Conservation (phyloP, 2,113 vertebrate species). For the Callipepla squamata region DNA sequence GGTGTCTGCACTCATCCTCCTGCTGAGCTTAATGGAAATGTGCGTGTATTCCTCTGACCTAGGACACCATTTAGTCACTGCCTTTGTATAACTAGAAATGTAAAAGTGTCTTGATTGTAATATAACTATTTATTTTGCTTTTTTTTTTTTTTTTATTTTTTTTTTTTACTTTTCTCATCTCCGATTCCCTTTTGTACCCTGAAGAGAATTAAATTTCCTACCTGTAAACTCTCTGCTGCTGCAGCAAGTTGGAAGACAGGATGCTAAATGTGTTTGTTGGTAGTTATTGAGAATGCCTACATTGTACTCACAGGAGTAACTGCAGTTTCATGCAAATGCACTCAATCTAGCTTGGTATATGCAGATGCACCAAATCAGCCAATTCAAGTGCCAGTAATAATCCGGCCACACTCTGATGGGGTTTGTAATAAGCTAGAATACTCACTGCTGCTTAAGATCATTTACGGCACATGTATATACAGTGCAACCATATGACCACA, state of each 20-base stretch:
- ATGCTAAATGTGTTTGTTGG: background rate
- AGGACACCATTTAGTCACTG: background rate
- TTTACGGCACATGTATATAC: background rate
- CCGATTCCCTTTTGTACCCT: background rate
- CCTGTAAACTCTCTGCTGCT: slow-evolving; percentile 1
- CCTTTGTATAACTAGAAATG: background rate
- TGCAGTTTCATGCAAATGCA: background rate
- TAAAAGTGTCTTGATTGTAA: background rate
- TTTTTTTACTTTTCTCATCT: background rate
- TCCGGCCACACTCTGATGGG: background rate
- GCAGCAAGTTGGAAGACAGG: background rate
- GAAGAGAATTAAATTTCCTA: background rate
- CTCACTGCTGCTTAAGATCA: background rate
- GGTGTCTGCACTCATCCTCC: background rate
- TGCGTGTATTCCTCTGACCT: background rate
- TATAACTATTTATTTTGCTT: background rate
- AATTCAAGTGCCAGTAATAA: background rate
- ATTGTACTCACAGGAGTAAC: background rate
- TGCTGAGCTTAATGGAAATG: background rate
- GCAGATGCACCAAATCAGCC: background rate
- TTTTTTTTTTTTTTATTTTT: background rate
- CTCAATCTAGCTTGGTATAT: background rate
- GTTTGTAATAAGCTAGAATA: background rate
- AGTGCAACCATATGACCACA: background rate
- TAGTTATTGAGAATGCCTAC: background rate